Evolutionary conservation across 1,140 invertebrate species (phyloP).

Genomic region (Heliothis virescens): DNA sequence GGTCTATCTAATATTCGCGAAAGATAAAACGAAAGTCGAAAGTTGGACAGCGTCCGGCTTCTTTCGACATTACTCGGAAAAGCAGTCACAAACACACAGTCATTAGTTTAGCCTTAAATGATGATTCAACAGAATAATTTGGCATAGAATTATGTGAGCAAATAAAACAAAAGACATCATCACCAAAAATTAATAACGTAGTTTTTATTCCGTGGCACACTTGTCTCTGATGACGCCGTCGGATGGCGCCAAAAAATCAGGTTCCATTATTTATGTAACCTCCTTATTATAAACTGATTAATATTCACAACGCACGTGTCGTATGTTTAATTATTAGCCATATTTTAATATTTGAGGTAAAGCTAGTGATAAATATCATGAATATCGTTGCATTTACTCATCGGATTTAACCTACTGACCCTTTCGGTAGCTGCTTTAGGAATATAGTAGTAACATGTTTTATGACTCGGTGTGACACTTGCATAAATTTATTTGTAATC

Average conservation of each 20-base stretch:
- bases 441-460: neutral
- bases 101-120: neutral
- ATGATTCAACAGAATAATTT: conserved; percentile 15
- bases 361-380: conserved; percentile 7
- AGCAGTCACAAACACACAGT: no score
- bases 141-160: neutral
- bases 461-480: neutral
- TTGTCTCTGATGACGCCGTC: conserved; percentile 1
- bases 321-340: conserved; percentile 19
- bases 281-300: conserved; percentile 26
- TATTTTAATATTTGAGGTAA: conserved; percentile 27
- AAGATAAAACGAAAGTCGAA: no score
- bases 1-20: no score
- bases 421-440: neutral
- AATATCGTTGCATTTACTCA: conserved; percentile 8
- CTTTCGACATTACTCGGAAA: no score
- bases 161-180: conserved; percentile 13
- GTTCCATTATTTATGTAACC: conserved; percentile 20
- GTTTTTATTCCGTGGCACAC: conserved; percentile 4
- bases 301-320: conserved; percentile 34
- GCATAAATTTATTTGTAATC: no score
- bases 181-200: neutral
- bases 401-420: conserved; percentile 14
- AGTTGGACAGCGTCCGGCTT: no score
- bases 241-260: conserved; percentile 26